Percentiles rank a stretch among this genome's conserved stretches.
Conservation (phyloP, 1,140 invertebrate species). For the Cheumatopsyche charites region DNA sequence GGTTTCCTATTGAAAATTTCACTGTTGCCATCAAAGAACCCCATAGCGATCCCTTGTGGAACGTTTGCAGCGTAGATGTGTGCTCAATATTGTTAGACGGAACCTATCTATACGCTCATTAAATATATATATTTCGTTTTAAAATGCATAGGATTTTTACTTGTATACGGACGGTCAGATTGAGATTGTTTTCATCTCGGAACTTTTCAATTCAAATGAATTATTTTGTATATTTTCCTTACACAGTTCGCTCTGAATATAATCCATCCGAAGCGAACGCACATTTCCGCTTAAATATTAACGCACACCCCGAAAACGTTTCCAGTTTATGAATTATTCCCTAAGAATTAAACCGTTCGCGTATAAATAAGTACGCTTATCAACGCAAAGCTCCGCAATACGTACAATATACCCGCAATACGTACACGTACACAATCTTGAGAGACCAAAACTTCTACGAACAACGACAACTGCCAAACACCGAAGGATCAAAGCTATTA, state of each 20-base stretch:
- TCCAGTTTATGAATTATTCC: constrained; percentile 34
- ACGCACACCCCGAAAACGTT: constrained; percentile 13
- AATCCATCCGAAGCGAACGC: not conserved
- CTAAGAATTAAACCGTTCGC: constrained; percentile 33
- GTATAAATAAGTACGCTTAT: constrained; percentile 21
- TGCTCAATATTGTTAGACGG: not conserved
- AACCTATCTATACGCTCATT: no score
- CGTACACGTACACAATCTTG: no score
- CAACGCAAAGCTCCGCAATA: not conserved
- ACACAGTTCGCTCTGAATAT: not conserved
- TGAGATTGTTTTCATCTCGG: not conserved
- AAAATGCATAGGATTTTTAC: not conserved
- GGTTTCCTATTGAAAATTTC: constrained; percentile 20
- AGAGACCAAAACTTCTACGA: constrained; percentile 29
- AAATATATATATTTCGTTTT: not conserved
- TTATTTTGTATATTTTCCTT: constrained; percentile 8
- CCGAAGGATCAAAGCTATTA: constrained; percentile 30
- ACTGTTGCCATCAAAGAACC: not conserved
- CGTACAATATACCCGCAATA: not conserved
- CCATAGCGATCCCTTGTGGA: constrained; percentile 1
- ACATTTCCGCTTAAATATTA: not conserved
- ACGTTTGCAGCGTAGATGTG: not conserved
- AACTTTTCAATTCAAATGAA: not conserved
- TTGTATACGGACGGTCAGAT: not conserved
- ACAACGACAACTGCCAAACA: constrained; percentile 32